Evolutionary conservation across 92 coral and sea anemone genomes (phyloP).

Genomic region (Porites divaricata): DNA sequence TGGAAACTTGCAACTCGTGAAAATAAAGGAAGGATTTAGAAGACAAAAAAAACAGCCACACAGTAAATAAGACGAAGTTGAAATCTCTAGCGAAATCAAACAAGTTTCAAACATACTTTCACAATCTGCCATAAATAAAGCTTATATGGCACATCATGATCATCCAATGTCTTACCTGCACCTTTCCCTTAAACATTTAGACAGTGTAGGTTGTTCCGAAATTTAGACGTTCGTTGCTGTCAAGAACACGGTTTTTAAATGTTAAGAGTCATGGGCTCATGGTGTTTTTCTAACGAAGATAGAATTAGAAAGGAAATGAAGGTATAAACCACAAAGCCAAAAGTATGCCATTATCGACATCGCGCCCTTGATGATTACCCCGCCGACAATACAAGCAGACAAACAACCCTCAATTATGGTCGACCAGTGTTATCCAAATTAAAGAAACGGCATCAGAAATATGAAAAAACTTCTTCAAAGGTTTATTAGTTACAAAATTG

Average conservation of each 20-base stretch:
- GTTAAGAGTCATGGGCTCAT: background rate
- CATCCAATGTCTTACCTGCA: no score
- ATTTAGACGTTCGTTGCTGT: no score
- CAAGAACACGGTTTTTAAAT: no score
- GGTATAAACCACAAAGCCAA: background rate
- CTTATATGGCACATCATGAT: no score
- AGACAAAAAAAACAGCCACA: no score
- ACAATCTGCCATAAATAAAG: background rate
- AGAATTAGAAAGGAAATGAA: background rate
- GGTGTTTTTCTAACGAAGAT: background rate
- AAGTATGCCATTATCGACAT: background rate
- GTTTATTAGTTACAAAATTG: slow-evolving; percentile 33
- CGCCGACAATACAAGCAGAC: background rate
- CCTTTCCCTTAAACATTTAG: no score
- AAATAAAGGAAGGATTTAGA: no score
- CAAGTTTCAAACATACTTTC: background rate
- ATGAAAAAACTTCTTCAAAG: slow-evolving; percentile 15
- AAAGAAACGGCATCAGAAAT: background rate
- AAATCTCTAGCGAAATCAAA: background rate
- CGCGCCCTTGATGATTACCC: background rate
- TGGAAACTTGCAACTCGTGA: background rate
- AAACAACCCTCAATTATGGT: background rate
- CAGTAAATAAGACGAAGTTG: background rate
- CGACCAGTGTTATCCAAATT: background rate
- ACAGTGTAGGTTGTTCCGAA: no score